Conservation (phyloP, 2,113 vertebrate species). For the Crocuta crocuta region DNA sequence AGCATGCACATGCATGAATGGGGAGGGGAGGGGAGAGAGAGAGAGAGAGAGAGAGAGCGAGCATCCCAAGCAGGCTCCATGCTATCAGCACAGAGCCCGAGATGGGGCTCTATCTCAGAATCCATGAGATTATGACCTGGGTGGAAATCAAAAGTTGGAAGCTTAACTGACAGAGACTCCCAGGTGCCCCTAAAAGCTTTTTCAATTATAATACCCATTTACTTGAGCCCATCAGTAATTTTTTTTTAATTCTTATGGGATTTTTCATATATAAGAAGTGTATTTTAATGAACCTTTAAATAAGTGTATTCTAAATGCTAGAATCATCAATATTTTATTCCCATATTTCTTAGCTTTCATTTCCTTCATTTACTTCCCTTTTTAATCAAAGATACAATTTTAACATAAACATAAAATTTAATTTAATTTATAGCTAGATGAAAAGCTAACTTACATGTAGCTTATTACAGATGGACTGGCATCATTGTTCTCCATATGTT, state of each 20-base stretch:
- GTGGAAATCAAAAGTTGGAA: no score
- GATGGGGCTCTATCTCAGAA: no score
- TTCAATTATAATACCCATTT: background rate
- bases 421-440: background rate
- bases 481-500: background rate
- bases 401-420: background rate
- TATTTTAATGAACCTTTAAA: background rate
- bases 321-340: background rate
- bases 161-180: no score
- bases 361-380: background rate
- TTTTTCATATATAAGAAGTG: background rate
- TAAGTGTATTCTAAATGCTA: background rate
- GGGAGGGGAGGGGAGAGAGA: no score
- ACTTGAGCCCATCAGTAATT: background rate
- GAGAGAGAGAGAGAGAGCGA: no score
- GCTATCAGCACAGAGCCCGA: no score
- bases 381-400: background rate
- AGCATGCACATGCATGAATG: no score
- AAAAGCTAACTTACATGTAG: background rate
- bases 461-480: background rate
- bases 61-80: no score
- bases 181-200: background rate
- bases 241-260: background rate
- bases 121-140: no score
- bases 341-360: background rate